Evolutionary conservation across 1,140 invertebrate species (phyloP), one percentile per base, ranked within the genome.

Genomic region (Dendrolimus punctatus): DNA sequence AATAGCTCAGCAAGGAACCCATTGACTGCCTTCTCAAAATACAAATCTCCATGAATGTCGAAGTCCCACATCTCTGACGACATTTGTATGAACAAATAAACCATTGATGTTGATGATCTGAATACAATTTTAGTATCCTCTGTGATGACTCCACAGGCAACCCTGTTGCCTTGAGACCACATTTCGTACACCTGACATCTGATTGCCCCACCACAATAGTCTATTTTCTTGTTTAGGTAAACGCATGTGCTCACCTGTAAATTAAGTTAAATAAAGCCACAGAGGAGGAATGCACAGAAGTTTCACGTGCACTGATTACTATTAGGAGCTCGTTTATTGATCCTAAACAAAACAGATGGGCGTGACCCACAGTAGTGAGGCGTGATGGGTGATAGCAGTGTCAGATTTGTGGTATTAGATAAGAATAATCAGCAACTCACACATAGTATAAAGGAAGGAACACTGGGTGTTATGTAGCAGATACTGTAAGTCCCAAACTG

Each of bases 31-130:
- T 96, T 96, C 82, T 96, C 95, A 89, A 98, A 99, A 78, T 99
- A 99, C 7, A 99, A 86, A 87, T 99, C 98, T 5, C 98, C 98
- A 80, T 99, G 95, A 57, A 98, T 96, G 88, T 99, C 98, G 91
- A 99, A 99, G 71, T 99, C 96, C 98, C 98, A 99, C 98, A 99
- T 99, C 90, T 99, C 98, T 4, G 95, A 96, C 62, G 97, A 99
- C 97, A 99, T 99, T 91, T 99, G 98, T 58, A 99, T 92, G 76
- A 99, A 99, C 1, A 98, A 84, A 78, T 98, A 98, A 0, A 99
- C 97, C 93, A 98, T 97, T 44, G 97, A 97, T 5, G 97, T 99
- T 0, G 96, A 96, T 7, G 98, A 99, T 58, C 98, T 90, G 85
- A 98, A 99, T 0, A 99, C 97, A 60, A 99, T 95, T 88, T 98